Percentiles rank a stretch among this genome's conserved stretches.
These are phyloP conservation scores for Cephalopterus ornatus DNA, from an alignment of 2,113 vertebrate genomes.

Conservation along the genomic window DNA sequence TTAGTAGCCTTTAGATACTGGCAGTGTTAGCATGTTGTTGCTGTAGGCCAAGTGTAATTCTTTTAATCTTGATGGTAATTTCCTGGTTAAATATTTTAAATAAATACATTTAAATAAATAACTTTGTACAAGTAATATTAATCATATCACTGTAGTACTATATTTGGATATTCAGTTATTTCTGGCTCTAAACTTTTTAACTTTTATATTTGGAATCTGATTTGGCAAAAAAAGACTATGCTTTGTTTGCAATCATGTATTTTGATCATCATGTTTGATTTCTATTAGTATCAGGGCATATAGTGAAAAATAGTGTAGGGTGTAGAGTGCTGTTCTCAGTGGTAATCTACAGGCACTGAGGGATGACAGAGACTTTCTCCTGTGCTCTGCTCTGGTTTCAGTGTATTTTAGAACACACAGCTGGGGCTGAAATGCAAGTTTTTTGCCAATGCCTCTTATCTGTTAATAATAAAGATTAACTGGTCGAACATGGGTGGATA, in stretches of 20 bases:
- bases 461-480: not conserved
- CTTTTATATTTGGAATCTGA: not conserved
- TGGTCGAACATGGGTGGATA: not conserved
- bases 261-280: not conserved
- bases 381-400: not conserved
- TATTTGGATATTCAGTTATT: not conserved
- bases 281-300: not conserved
- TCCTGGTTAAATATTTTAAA: constrained; percentile 47
- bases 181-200: not conserved
- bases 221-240: not conserved
- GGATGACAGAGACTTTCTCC: not conserved
- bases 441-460: not conserved
- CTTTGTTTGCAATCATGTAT: not conserved
- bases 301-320: not conserved
- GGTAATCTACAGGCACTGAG: not conserved
- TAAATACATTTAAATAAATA: constrained; percentile 54
- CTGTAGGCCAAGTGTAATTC: constrained; percentile 15
- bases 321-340: not conserved
- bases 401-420: not conserved
- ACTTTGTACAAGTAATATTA: not conserved
- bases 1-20: not conserved
- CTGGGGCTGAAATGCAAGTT: not conserved
- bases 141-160: not conserved
- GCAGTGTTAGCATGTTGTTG: constrained; percentile 1
- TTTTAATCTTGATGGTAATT: constrained; percentile 45